Conservation (phyloP, 2,888 invertebrate genomes). For the Epinotia brunnichana region DNA sequence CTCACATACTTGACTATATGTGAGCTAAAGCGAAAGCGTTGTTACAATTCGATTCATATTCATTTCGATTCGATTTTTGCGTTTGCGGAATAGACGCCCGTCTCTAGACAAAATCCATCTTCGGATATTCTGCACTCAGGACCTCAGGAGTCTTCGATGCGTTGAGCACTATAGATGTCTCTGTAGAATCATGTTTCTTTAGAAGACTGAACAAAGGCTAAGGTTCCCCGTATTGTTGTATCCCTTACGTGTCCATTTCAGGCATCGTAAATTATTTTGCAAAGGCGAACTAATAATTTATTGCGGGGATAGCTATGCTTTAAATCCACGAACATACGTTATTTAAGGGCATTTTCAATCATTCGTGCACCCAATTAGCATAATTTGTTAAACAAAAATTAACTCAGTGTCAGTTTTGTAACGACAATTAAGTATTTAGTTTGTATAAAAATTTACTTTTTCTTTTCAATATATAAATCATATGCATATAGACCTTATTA, state of each 20-base stretch:
- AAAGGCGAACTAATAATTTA: constrained; percentile 20
- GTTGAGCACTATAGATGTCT: constrained; percentile 12
- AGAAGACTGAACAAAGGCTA: constrained; percentile 7
- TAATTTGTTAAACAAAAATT: no score
- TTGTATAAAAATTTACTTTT: no score
- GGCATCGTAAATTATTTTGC: constrained; percentile 15
- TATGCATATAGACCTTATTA: no score
- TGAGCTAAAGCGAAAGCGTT: no score
- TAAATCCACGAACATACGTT: no score
- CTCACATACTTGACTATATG: background rate
- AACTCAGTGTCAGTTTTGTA: no score
- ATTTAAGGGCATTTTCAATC: no score
- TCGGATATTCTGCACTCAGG: background rate
- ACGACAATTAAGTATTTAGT: no score
- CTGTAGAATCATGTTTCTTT: background rate
- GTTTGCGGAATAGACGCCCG: background rate
- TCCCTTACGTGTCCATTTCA: background rate
- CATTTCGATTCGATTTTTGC: no score
- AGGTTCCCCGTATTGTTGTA: background rate
- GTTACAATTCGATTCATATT: no score
- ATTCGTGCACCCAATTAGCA: no score
- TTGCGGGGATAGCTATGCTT: constrained; percentile 12
- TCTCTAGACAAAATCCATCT: constrained; percentile 21
- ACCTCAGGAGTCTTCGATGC: background rate
- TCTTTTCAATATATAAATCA: no score